Evolutionary conservation across 2,113 vertebrate species (phyloP).

Genomic region (Collichthys lucidus): DNA sequence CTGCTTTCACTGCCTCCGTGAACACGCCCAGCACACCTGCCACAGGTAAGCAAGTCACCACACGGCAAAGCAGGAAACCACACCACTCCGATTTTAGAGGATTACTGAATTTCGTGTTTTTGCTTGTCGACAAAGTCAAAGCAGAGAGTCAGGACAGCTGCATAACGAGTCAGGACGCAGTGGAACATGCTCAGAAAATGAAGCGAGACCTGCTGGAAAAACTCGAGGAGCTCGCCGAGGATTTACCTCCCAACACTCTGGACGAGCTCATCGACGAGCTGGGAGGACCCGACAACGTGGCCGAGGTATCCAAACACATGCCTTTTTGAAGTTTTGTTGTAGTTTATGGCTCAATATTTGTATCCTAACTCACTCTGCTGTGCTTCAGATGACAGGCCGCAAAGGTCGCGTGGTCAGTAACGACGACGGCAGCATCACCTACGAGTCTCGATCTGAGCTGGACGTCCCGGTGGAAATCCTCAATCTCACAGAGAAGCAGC

Average conservation of each 20-base stretch:
- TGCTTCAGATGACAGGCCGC: conserved; percentile 94
- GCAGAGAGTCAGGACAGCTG: conserved; percentile 88
- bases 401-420: conserved; percentile 98
- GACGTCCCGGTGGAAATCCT: conserved; percentile 98
- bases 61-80: neutral
- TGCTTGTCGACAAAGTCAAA: conserved; percentile 80
- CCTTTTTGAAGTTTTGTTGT: too few relatives aligned
- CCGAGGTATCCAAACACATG: conserved; percentile 86
- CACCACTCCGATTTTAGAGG: neutral
- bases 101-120: neutral
- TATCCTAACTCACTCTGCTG: neutral
- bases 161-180: conserved; percentile 95
- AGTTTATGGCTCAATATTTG: neutral
- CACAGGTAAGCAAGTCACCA: conserved; percentile 63
- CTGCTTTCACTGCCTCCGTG: conserved; percentile 89
- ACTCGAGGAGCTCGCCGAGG: conserved; percentile 91
- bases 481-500: conserved; percentile 97
- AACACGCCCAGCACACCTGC: conserved; percentile 80
- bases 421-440: conserved; percentile 97
- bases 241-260: conserved; percentile 95
- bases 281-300: conserved; percentile 96
- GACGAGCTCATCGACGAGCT: conserved; percentile 98
- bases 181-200: conserved; percentile 97
- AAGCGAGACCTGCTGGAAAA: conserved; percentile 93
- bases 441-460: conserved; percentile 95